Conservation (phyloP, 2,797 vertebrate species). For the Hafferia zeledoni region DNA sequence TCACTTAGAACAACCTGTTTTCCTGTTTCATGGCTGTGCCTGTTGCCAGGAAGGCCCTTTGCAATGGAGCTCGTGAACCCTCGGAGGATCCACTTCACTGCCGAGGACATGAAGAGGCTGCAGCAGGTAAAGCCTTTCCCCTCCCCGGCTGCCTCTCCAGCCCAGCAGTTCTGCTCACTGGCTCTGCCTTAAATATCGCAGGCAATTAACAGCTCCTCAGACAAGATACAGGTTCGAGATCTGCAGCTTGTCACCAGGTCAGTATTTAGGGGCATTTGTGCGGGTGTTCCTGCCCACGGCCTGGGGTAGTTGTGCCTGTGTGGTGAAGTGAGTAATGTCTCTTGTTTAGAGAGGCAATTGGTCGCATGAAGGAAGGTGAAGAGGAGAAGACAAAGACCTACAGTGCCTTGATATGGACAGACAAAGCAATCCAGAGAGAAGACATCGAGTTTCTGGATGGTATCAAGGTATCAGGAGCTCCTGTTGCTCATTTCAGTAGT, state of each 20-base stretch:
- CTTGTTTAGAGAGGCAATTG: constrained; percentile 88
- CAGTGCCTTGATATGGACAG: constrained; percentile 92
- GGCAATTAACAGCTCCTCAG: constrained; percentile 91
- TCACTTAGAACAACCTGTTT: constrained; percentile 61
- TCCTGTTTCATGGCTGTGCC: constrained; percentile 53
- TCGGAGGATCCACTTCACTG: constrained; percentile 80
- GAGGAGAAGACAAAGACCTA: constrained; percentile 98
- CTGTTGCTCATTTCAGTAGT: neutral
- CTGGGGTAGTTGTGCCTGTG: neutral
- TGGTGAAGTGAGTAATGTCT: constrained; percentile 3
- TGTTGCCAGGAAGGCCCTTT: constrained; percentile 90
- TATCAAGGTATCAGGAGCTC: constrained; percentile 83
- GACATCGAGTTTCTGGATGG: constrained; percentile 87
- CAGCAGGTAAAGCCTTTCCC: constrained; percentile 86
- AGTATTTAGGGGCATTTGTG: constrained; percentile 11
- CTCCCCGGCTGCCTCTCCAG: neutral
- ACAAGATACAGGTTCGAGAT: constrained; percentile 93
- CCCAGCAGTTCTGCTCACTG: constrained; percentile 51
- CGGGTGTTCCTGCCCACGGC: neutral
- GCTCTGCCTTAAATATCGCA: constrained; percentile 62
- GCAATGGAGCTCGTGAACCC: constrained; percentile 95
- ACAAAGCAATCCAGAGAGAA: constrained; percentile 80
- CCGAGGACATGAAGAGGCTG: constrained; percentile 85
- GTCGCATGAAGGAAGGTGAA: constrained; percentile 95
- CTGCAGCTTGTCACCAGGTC: constrained; percentile 95